Conservation (phyloP, 2,888 invertebrate species). For the Platycheirus albimanus region DNA sequence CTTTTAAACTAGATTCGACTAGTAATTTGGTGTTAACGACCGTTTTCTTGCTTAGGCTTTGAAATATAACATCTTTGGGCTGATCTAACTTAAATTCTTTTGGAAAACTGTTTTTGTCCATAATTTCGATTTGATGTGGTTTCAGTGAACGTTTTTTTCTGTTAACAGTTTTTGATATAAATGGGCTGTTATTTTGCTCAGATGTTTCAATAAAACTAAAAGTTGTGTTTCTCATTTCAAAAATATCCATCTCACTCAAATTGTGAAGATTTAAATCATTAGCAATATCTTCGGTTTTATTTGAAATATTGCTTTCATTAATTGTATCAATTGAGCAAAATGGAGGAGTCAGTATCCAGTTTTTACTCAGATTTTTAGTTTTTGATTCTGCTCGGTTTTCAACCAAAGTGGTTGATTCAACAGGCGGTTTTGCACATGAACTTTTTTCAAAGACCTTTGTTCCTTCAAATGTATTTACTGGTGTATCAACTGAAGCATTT, state of each 20-base stretch:
- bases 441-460: constrained; percentile 8
- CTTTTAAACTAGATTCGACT: neutral
- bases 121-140: neutral
- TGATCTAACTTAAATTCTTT: constrained; percentile 11
- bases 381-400: no score
- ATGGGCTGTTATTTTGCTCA: constrained; percentile 1
- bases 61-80: neutral
- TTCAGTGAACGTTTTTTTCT: neutral
- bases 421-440: neutral
- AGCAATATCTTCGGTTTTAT: no score
- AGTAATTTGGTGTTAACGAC: neutral
- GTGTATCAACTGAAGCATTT: constrained; percentile 3
- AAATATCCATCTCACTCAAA: no score
- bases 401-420: neutral
- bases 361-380: neutral
- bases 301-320: neutral
- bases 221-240: no score
- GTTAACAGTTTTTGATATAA: constrained; percentile 19
- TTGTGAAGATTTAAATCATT: no score
- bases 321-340: neutral
- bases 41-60: neutral
- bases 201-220: no score
- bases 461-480: constrained; percentile 11
- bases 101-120: constrained; percentile 11
- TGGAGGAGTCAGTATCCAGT: neutral